Conservation (phyloP, 2,888 invertebrate genomes). For the Nymphalis c-album region DNA sequence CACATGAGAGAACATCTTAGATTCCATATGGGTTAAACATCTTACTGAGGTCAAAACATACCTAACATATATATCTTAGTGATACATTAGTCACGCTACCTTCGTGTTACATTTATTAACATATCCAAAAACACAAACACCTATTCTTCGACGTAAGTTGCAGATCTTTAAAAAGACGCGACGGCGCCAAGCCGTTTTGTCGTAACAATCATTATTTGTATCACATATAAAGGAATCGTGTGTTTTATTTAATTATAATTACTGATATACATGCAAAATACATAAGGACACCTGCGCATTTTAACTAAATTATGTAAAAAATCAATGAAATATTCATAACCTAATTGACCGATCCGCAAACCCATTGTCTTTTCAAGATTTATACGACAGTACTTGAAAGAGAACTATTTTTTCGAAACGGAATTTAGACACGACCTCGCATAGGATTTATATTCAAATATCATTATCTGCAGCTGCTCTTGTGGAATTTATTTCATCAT, state of each 20-base stretch:
- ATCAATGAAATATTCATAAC: constrained; percentile 66
- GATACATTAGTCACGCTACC: too few species aligned
- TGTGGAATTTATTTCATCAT: constrained; percentile 59
- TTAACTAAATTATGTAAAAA: constrained; percentile 46
- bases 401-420: constrained; percentile 38
- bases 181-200: constrained; percentile 1
- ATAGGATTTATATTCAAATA: constrained; percentile 59
- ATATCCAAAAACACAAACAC: neutral
- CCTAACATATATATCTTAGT: too few species aligned
- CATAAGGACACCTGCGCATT: constrained; percentile 41
- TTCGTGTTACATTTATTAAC: neutral
- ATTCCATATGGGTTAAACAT: too few species aligned
- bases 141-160: constrained; percentile 2
- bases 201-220: constrained; percentile 19
- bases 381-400: constrained; percentile 48
- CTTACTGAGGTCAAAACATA: too few species aligned
- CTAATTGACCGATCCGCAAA: constrained; percentile 53
- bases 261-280: constrained; percentile 13
- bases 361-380: constrained; percentile 64
- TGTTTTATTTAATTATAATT: constrained; percentile 21
- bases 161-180: constrained; percentile 8
- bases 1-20: too few species aligned
- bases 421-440: constrained; percentile 51
- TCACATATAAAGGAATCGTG: constrained; percentile 18
- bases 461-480: constrained; percentile 58